Percentiles rank a stretch among this genome's conserved stretches.
These are phyloP conservation scores for Eumaeus atala DNA, from an alignment of 1,140 invertebrate species.

Conservation along the genomic window DNA sequence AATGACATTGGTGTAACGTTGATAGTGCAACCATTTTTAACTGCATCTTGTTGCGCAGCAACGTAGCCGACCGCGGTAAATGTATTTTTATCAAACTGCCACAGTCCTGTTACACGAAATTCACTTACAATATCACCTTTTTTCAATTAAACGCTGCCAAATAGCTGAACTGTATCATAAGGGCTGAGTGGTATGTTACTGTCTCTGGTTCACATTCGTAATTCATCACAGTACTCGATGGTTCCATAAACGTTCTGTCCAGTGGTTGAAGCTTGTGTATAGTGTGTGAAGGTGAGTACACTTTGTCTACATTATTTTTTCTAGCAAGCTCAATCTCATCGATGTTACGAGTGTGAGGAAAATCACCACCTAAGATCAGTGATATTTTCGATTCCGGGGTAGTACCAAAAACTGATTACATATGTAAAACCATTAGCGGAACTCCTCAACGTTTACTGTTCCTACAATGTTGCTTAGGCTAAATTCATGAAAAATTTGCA, in stretches of 20 bases:
- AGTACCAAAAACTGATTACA: too few relatives aligned
- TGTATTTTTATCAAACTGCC: constrained; percentile 32
- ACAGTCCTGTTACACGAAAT: constrained; percentile 27
- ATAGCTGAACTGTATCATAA: constrained; percentile 24
- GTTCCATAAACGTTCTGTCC: constrained; percentile 57
- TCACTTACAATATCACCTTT: constrained; percentile 26
- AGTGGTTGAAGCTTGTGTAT: constrained; percentile 69
- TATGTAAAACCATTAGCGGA: too few relatives aligned
- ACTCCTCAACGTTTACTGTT: too few relatives aligned
- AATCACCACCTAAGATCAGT: constrained; percentile 37
- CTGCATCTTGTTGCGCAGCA: constrained; percentile 31
- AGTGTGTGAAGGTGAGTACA: constrained; percentile 64
- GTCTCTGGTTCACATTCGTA: constrained; percentile 39
- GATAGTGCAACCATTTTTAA: constrained; percentile 29
- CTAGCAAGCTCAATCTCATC: constrained; percentile 40
- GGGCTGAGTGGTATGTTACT: constrained; percentile 38
- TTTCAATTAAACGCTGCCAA: constrained; percentile 24
- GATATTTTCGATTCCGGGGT: constrained; percentile 27
- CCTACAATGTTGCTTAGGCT: too few relatives aligned
- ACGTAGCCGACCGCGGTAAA: constrained; percentile 27
- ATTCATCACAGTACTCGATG: constrained; percentile 61
- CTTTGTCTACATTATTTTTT: constrained; percentile 43
- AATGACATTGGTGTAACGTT: too few relatives aligned
- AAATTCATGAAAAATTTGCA: too few relatives aligned
- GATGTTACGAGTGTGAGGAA: constrained; percentile 32